Evolutionary conservation across 2,888 invertebrate genomes (phyloP).

Genomic region (Terebella lapidaria): DNA sequence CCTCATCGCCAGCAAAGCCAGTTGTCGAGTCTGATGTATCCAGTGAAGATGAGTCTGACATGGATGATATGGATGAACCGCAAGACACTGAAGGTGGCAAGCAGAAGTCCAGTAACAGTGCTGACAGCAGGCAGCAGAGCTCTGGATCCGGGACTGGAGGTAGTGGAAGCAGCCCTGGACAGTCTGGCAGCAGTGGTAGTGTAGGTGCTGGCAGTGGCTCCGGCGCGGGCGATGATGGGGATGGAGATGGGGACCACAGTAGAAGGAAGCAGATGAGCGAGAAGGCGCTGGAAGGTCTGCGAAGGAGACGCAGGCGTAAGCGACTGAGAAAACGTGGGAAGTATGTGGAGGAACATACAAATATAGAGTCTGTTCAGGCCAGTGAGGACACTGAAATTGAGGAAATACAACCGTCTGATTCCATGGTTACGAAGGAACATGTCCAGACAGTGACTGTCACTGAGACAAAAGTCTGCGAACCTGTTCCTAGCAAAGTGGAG

Average conservation of each 20-base stretch:
- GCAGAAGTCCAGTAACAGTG: neutral
- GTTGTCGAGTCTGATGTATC: neutral
- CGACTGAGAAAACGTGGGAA: neutral
- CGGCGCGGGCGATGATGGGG: neutral
- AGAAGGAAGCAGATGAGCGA: neutral
- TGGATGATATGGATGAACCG: neutral
- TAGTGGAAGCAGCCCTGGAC: neutral
- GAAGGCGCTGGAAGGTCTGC: neutral
- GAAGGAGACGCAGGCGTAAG: neutral
- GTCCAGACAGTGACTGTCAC: no score
- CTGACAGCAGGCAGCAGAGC: neutral
- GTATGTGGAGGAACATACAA: neutral
- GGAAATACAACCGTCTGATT: no score
- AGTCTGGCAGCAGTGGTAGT: neutral
- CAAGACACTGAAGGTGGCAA: neutral
- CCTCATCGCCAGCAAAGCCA: neutral
- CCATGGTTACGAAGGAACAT: no score
- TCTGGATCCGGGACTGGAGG: neutral
- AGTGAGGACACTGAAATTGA: neutral
- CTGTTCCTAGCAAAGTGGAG: no score
- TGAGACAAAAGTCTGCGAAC: no score
- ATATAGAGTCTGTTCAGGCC: neutral
- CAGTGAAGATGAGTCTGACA: neutral
- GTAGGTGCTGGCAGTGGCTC: neutral
- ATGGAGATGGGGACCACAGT: neutral